A percentile compares a stretch with the other conserved stretches of the same genome.
These are phyloP conservation scores for Eonycteris spelaea DNA, from an alignment of 2,113 vertebrate genomes.

Conservation along the genomic window DNA sequence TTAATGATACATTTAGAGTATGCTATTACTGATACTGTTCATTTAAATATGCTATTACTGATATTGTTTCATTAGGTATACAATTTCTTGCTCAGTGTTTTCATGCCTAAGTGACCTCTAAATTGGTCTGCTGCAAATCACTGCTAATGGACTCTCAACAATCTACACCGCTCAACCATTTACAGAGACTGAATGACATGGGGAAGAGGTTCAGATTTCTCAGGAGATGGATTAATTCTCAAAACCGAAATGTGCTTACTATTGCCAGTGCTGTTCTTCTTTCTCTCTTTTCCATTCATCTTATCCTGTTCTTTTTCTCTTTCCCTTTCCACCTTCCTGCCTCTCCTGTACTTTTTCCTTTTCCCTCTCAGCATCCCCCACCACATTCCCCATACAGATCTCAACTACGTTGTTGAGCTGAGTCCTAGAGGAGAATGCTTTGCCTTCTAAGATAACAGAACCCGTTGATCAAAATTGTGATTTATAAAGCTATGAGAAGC, in stretches of 20 bases:
- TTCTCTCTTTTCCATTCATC: background rate
- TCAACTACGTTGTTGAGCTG: background rate
- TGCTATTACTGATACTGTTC: constrained; percentile 83
- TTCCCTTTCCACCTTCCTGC: too few species aligned
- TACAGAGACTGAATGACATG: constrained; percentile 44
- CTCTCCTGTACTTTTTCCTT: background rate
- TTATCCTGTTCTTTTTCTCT: background rate
- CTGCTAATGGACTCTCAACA: constrained; percentile 77
- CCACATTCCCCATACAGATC: background rate
- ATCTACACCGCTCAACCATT: constrained; percentile 60
- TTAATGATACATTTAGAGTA: constrained; percentile 87
- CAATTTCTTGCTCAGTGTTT: constrained; percentile 82
- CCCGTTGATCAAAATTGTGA: background rate
- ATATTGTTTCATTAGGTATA: constrained; percentile 85
- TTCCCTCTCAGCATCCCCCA: background rate
- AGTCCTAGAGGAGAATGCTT: background rate
- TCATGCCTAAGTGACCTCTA: constrained; percentile 87
- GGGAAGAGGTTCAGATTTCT: constrained; percentile 9
- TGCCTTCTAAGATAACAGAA: background rate
- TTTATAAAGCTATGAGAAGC: background rate
- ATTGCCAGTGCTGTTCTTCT: background rate
- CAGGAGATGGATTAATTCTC: background rate
- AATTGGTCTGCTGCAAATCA: constrained; percentile 84
- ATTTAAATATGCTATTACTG: constrained; percentile 85
- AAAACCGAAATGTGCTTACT: background rate